Evolutionary conservation across 2,113 vertebrate genomes (phyloP).

Genomic region (Xiphophorus maculatus): DNA sequence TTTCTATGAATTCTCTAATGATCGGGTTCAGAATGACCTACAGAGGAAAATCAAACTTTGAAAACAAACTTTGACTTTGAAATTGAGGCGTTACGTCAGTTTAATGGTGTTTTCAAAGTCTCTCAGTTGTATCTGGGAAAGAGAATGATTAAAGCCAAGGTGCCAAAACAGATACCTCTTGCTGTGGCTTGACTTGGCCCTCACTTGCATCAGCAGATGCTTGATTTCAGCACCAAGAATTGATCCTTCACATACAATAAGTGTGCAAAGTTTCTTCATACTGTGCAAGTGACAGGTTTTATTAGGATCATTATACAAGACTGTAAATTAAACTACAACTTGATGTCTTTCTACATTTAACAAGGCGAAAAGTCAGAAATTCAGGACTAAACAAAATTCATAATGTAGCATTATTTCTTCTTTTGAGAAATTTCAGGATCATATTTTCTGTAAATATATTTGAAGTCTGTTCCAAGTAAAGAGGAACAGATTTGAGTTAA

Average conservation of each 20-base stretch:
- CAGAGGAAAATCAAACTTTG: not conserved
- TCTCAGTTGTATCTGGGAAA: slow-evolving; percentile 43
- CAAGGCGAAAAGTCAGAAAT: not conserved
- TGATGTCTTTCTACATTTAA: not conserved
- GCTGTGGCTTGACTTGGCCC: slow-evolving; percentile 49
- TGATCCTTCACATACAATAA: slow-evolving; percentile 26
- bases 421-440: not conserved
- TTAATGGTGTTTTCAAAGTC: slow-evolving; percentile 41
- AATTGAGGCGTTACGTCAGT: slow-evolving; percentile 27
- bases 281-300: not conserved
- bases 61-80: slow-evolving; percentile 18
- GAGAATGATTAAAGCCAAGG: slow-evolving; percentile 48
- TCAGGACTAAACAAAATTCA: not conserved
- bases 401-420: too few relatives aligned
- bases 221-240: slow-evolving; percentile 40
- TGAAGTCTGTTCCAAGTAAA: not conserved
- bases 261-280: not conserved
- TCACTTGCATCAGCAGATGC: slow-evolving; percentile 53
- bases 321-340: not conserved
- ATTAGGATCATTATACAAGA: not conserved
- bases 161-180: slow-evolving; percentile 60
- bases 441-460: not conserved
- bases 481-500: too few relatives aligned
- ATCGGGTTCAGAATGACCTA: slow-evolving; percentile 14
- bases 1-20: not conserved